Evolutionary conservation across 2,113 vertebrate species (phyloP).

Genomic region (Corythaeola cristata): DNA sequence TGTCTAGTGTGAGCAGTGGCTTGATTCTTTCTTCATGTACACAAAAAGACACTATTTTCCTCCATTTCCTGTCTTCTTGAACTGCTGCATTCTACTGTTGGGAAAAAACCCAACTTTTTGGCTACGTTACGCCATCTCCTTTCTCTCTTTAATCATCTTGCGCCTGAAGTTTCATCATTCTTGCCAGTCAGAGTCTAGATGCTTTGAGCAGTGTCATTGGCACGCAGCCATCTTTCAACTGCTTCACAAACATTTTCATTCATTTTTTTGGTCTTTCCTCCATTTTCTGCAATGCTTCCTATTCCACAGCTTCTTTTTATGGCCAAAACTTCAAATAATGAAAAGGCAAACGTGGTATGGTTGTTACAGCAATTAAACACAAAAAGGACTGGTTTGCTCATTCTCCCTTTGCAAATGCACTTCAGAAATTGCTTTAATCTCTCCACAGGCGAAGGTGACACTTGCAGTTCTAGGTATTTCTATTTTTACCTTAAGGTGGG

Average conservation of each 20-base stretch:
- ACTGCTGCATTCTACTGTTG: not conserved
- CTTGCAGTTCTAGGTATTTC: not conserved
- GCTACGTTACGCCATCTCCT: not conserved
- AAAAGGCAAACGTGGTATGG: not conserved
- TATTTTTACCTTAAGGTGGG: not conserved
- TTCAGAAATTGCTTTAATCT: not conserved
- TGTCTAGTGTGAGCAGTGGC: not conserved
- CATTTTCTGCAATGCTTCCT: not conserved
- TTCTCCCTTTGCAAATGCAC: not conserved
- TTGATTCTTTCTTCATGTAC: not conserved
- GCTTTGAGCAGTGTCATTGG: not conserved
- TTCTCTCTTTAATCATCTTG: not conserved
- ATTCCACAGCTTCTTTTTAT: not conserved
- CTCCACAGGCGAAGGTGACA: not conserved
- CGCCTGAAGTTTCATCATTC: not conserved
- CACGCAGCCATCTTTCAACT: not conserved
- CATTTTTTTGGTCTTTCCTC: not conserved
- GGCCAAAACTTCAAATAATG: not conserved
- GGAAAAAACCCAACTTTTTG: not conserved
- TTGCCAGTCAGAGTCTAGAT: not conserved
- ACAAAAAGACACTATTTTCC: not conserved
- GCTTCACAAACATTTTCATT: slow-evolving; percentile 5
- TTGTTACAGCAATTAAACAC: not conserved
- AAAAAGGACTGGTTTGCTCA: not conserved
- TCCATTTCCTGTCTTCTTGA: not conserved